A percentile compares a stretch with the other conserved stretches of the same genome.
Evolutionary conservation across 2,797 vertebrate genomes (phyloP).

Genomic region (Dryobates pubescens): DNA sequence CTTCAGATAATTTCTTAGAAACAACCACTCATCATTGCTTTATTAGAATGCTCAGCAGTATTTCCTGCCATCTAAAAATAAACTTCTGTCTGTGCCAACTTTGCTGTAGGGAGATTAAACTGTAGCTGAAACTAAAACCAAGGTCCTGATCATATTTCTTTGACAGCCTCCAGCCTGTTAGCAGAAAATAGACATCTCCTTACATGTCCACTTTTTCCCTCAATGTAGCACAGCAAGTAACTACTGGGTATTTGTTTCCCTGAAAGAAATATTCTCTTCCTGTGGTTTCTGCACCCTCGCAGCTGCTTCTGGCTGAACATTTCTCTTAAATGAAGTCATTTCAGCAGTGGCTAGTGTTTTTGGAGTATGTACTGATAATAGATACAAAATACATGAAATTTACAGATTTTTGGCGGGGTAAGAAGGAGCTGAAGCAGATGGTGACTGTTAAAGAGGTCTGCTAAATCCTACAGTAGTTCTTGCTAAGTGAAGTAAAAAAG

Average conservation of each 20-base stretch:
- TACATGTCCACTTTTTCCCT: background rate
- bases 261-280: background rate
- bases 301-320: conserved; percentile 18
- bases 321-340: background rate
- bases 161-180: background rate
- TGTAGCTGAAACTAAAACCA: background rate
- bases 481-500: background rate
- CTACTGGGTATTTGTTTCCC: conserved; percentile 30
- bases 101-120: conserved; percentile 44
- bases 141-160: conserved; percentile 33
- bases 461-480: background rate
- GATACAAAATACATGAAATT: background rate
- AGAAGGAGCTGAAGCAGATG: background rate
- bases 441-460: background rate
- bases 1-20: background rate
- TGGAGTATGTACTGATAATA: background rate
- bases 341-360: background rate
- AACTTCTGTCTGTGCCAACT: background rate
- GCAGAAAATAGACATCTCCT: conserved; percentile 34
- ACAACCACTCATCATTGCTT: background rate
- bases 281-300: background rate
- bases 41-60: conserved; percentile 21
- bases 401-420: background rate
- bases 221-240: background rate
- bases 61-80: background rate